Conservation (phyloP, 2,797 vertebrate genomes). For the Sparus aurata region DNA sequence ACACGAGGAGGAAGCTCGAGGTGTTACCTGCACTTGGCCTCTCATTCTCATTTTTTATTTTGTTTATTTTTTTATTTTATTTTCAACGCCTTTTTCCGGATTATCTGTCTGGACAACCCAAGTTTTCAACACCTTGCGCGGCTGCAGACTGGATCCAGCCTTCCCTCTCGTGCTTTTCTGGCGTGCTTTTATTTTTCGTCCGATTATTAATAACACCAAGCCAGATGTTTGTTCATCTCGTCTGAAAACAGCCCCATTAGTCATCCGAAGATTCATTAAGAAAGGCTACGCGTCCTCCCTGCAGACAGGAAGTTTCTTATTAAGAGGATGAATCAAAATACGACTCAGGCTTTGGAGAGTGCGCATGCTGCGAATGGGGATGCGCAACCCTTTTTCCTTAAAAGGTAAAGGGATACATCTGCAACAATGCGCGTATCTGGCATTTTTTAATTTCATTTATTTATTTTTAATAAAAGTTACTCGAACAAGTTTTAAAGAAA, state of each 20-base stretch:
- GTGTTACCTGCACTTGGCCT: slow-evolving; percentile 61
- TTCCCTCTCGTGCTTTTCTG: slow-evolving; percentile 44
- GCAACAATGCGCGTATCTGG: slow-evolving; percentile 46
- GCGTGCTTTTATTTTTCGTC: slow-evolving; percentile 54
- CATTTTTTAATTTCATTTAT: not conserved
- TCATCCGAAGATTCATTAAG: slow-evolving; percentile 79
- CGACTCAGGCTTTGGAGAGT: slow-evolving; percentile 59
- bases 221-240: slow-evolving; percentile 74
- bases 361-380: slow-evolving; percentile 64
- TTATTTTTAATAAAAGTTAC: not conserved
- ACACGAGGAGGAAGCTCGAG: slow-evolving; percentile 9
- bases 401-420: slow-evolving; percentile 65
- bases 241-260: slow-evolving; percentile 66
- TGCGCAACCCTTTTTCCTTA: slow-evolving; percentile 50
- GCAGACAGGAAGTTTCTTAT: slow-evolving; percentile 78
- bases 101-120: slow-evolving; percentile 34
- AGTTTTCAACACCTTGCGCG: slow-evolving; percentile 47
- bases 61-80: slow-evolving; percentile 19
- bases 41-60: not conserved
- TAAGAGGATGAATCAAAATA: slow-evolving; percentile 81
- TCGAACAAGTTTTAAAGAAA: slow-evolving; percentile 36
- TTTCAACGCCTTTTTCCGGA: slow-evolving; percentile 27
- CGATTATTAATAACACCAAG: slow-evolving; percentile 67
- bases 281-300: slow-evolving; percentile 66
- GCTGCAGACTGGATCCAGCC: slow-evolving; percentile 38